phyloP scores from a whole-genome alignment of 2,888 invertebrate species.

The Allacma fusca region DNA sequence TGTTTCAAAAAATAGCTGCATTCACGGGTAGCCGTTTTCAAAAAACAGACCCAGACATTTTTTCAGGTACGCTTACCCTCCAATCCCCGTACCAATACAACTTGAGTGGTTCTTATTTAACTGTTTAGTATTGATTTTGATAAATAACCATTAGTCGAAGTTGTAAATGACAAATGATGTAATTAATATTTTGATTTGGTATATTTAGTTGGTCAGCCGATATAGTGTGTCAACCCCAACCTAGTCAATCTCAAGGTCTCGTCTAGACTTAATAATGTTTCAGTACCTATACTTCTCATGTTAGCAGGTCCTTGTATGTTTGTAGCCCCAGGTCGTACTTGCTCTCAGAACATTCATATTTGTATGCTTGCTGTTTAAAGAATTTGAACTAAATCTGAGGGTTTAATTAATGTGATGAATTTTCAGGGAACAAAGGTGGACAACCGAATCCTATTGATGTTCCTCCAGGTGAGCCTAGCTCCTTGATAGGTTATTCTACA shows the following conservation, averaged over 20 bases:
- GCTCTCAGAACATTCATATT: too few species aligned
- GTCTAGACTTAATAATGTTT: not conserved
- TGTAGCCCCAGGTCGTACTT: too few species aligned
- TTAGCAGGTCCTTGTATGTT: not conserved
- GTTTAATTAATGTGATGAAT: not conserved
- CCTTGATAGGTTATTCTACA: slow-evolving; percentile 71
- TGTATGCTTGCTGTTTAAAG: too few species aligned
- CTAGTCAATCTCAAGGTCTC: slow-evolving; percentile 29
- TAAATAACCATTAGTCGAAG: too few species aligned
- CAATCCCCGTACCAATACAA: not conserved
- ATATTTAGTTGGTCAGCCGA: not conserved
- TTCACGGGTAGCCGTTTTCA: too few species aligned
- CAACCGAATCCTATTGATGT: slow-evolving; percentile 26
- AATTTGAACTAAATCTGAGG: too few species aligned
- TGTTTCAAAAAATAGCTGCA: too few species aligned
- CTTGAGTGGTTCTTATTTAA: too few species aligned
- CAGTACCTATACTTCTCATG: not conserved
- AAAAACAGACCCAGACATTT: too few species aligned
- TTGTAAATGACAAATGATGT: too few species aligned
- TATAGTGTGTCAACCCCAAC: not conserved
- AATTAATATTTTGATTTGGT: not conserved
- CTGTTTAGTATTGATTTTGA: too few species aligned
- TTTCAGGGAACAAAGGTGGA: slow-evolving; percentile 3
- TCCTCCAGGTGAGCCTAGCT: slow-evolving; percentile 20
- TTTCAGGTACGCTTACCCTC: slow-evolving; percentile 12